These are phyloP conservation scores for zebrafish (Danio rerio) DNA, from an alignment of 2,113 vertebrate species.

Conservation along the genomic window DNA sequence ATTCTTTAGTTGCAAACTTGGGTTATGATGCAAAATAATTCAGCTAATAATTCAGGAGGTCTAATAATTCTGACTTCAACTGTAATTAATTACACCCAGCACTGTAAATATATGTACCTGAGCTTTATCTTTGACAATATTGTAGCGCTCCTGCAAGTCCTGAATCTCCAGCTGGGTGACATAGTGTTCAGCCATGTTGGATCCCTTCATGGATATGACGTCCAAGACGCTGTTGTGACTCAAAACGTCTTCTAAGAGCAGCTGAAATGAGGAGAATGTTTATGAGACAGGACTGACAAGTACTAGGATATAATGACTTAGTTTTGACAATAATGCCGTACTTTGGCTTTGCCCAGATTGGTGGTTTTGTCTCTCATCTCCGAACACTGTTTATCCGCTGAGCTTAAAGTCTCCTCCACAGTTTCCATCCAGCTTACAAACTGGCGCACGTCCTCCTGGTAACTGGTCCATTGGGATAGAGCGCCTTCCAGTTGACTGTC, in stretches of 20 bases:
- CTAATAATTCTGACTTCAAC: too few species aligned
- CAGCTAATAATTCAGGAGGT: too few species aligned
- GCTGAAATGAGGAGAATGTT: slow-evolving; percentile 72
- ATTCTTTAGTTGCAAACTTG: too few species aligned
- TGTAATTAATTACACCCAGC: too few species aligned
- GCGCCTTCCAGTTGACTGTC: slow-evolving; percentile 93
- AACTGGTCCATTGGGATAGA: slow-evolving; percentile 96
- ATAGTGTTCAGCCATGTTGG: slow-evolving; percentile 89
- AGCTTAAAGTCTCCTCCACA: slow-evolving; percentile 84
- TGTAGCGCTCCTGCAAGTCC: slow-evolving; percentile 92
- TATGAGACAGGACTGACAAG: not conserved
- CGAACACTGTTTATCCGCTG: slow-evolving; percentile 81
- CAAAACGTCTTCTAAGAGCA: slow-evolving; percentile 91
- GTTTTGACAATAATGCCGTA: slow-evolving; percentile 53
- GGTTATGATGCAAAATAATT: too few species aligned
- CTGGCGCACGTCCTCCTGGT: slow-evolving; percentile 92
- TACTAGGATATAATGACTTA: not conserved
- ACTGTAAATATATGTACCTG: slow-evolving; percentile 77
- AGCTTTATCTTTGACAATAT: slow-evolving; percentile 79
- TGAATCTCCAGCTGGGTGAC: slow-evolving; percentile 91
- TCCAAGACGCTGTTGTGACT: slow-evolving; percentile 89
- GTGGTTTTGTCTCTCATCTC: slow-evolving; percentile 92
- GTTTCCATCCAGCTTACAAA: slow-evolving; percentile 93
- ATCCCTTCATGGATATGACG: slow-evolving; percentile 89
- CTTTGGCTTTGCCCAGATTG: slow-evolving; percentile 91